Evolutionary conservation across 2,888 invertebrate species (phyloP).

Genomic region (Theretra japonica): DNA sequence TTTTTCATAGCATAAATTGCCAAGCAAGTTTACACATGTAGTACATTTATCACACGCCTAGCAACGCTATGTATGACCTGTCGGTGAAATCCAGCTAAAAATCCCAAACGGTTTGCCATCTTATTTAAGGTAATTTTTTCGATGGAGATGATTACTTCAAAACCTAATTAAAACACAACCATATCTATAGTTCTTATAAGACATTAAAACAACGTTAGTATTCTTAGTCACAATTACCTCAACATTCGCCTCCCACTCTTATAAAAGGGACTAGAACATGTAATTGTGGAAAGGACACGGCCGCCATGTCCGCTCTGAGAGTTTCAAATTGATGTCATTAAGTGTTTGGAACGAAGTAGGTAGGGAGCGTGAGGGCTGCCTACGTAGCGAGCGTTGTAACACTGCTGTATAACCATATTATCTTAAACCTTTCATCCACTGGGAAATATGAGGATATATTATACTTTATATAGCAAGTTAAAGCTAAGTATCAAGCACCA

Average conservation of each 20-base stretch:
- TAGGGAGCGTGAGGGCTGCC: constrained; percentile 8
- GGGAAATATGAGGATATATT: not conserved
- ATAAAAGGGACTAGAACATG: not conserved
- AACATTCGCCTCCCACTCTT: constrained; percentile 5
- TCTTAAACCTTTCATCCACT: constrained; percentile 3
- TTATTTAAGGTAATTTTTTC: too few relatives aligned
- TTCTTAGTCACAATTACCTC: not conserved
- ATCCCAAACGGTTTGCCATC: too few relatives aligned
- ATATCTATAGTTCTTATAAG: too few relatives aligned
- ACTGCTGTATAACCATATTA: constrained; percentile 14
- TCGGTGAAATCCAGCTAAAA: too few relatives aligned
- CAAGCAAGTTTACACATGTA: too few relatives aligned
- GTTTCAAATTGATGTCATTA: constrained; percentile 25
- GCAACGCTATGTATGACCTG: too few relatives aligned
- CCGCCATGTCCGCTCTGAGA: constrained; percentile 7
- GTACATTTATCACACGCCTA: too few relatives aligned
- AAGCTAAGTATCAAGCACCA: too few relatives aligned
- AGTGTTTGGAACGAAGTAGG: constrained; percentile 10
- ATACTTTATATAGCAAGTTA: too few relatives aligned
- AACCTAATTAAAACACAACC: too few relatives aligned
- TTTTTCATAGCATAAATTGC: too few relatives aligned
- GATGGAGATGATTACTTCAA: too few relatives aligned
- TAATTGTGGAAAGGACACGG: constrained; percentile 21
- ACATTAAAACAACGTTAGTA: not conserved
- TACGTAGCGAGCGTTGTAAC: constrained; percentile 4